Percentiles rank a stretch among this genome's conserved stretches.
phyloP scores from a whole-genome alignment of 2,113 vertebrate species.

The Lathamus discolor region DNA sequence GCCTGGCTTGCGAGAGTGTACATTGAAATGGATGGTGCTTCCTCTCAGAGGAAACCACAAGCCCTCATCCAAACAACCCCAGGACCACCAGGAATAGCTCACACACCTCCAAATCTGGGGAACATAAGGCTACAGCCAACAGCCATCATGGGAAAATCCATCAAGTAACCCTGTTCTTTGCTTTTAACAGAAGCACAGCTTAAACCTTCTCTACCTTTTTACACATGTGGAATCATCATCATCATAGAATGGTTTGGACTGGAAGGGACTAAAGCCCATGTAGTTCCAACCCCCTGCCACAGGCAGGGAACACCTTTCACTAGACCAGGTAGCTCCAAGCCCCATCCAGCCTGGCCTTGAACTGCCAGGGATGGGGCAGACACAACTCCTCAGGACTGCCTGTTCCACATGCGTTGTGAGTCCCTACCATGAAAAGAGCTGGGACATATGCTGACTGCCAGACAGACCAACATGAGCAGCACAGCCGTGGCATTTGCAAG shows the following conservation, averaged over 20 bases:
- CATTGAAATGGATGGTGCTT: not conserved
- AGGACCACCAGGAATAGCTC: not conserved
- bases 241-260: not conserved
- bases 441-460: accelerated
- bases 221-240: not conserved
- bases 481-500: not conserved
- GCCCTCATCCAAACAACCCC: not conserved
- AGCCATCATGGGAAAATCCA: not conserved
- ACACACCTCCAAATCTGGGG: not conserved
- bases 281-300: not conserved
- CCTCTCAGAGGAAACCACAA: not conserved
- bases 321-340: not conserved
- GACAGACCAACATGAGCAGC: accelerated
- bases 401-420: not conserved
- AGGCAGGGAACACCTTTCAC: not conserved
- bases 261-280: not conserved
- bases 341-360: not conserved
- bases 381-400: not conserved
- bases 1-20: accelerated
- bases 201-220: not conserved
- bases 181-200: not conserved
- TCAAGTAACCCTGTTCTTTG: not conserved
- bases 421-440: not conserved
- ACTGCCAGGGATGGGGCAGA: not conserved
- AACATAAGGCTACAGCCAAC: not conserved